These are phyloP conservation scores for Leptinotarsa undecemlineata DNA, from an alignment of 1,140 invertebrate species.

Conservation along the genomic window DNA sequence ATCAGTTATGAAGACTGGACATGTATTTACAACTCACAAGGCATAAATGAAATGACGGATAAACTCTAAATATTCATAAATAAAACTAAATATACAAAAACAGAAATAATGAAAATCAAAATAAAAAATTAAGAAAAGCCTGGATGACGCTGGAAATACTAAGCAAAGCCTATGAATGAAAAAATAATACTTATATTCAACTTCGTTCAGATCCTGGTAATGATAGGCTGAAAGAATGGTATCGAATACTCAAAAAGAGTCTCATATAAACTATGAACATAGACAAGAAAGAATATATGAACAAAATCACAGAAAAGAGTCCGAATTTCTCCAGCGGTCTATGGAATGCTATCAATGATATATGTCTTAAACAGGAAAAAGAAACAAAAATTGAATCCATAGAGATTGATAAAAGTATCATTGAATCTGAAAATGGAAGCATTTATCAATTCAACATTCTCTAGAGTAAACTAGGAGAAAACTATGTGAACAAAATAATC, in stretches of 20 bases:
- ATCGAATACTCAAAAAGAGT: slow-evolving; percentile 7
- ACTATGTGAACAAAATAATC: too few relatives aligned
- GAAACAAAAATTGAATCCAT: background rate
- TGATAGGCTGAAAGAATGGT: background rate
- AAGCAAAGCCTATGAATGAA: background rate
- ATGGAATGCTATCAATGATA: background rate
- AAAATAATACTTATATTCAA: background rate
- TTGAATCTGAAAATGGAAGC: background rate
- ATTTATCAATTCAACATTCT: too few relatives aligned
- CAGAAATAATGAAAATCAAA: background rate
- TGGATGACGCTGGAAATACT: background rate
- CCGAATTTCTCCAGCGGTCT: background rate
- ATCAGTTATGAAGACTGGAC: background rate
- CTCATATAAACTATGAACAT: background rate
- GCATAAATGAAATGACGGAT: background rate
- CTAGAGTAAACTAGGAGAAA: too few relatives aligned
- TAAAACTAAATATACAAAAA: background rate
- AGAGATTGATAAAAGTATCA: background rate
- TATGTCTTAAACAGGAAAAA: too few relatives aligned
- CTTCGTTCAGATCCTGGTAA: background rate
- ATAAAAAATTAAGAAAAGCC: background rate
- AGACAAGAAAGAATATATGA: background rate
- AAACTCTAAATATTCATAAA: background rate
- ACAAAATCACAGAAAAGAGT: background rate
- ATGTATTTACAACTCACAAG: background rate